phyloP scores from a whole-genome alignment of 2,888 invertebrate genomes.

The Bembecia ichneumoniformis region DNA sequence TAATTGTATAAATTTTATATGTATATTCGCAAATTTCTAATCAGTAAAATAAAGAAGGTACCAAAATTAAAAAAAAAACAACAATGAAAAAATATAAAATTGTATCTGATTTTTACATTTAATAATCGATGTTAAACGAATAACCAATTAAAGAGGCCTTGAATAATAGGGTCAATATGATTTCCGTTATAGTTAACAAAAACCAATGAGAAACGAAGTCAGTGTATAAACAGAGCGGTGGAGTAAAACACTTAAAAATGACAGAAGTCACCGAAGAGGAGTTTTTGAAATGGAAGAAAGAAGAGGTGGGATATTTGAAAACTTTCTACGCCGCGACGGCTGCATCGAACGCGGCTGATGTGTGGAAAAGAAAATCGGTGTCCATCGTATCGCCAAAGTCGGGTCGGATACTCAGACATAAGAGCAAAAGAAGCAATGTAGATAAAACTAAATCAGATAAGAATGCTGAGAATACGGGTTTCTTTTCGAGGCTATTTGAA shows the following conservation, averaged over 20 bases:
- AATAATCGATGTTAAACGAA: no score
- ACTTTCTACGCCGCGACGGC: constrained; percentile 30
- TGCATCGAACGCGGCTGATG: constrained; percentile 26
- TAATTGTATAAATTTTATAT: no score
- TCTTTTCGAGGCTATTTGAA: constrained; percentile 41
- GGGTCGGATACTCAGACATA: constrained; percentile 32
- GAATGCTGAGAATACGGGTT: constrained; percentile 18
- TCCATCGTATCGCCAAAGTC: constrained; percentile 53
- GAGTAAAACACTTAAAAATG: constrained; percentile 23
- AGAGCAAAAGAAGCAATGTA: constrained; percentile 9
- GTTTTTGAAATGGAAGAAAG: constrained; percentile 35
- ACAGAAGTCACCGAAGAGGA: constrained; percentile 37
- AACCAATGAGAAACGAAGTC: constrained; percentile 6
- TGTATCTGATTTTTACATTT: no score
- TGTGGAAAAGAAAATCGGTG: constrained; percentile 48
- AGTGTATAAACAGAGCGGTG: constrained; percentile 6
- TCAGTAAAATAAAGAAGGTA: no score
- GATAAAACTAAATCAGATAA: constrained; percentile 9
- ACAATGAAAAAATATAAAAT: no score
- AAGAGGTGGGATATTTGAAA: constrained; percentile 37
- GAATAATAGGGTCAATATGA: constrained; percentile 4
- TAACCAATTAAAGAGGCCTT: constrained; percentile 2
- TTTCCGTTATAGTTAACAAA: not conserved
- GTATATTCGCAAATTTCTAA: no score
- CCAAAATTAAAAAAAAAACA: no score